A percentile compares a stretch with the other conserved stretches of the same genome.
Conservation (phyloP, 2,797 vertebrate species). For the Epinephelus coioides region DNA sequence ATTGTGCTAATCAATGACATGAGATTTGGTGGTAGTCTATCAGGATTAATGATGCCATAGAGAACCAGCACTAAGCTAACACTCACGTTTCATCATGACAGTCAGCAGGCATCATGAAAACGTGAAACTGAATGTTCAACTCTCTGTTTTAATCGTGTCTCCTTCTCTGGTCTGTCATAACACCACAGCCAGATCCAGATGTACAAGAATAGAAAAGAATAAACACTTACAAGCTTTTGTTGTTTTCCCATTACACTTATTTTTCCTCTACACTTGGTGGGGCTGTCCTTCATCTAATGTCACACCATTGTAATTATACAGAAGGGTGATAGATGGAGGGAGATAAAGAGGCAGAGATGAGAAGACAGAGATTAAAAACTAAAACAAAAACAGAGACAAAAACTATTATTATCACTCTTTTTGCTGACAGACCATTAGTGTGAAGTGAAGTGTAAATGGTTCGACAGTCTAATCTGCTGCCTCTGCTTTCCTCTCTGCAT, state of each 20-base stretch:
- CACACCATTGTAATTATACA: background rate
- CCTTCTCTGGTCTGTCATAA: background rate
- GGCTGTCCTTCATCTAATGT: constrained; percentile 39
- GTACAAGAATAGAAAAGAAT: background rate
- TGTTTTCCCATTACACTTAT: background rate
- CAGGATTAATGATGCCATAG: too few relatives aligned
- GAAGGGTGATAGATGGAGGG: background rate
- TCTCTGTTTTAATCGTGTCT: background rate
- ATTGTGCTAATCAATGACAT: too few relatives aligned
- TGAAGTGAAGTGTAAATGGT: constrained; percentile 34
- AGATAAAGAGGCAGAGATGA: background rate
- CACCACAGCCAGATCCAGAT: background rate
- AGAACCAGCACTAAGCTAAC: background rate
- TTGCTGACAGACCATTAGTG: constrained; percentile 31
- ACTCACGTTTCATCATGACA: background rate
- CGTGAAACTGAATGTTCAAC: background rate
- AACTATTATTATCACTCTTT: constrained; percentile 14
- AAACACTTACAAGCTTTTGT: background rate
- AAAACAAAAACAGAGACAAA: background rate
- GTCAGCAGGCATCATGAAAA: too few relatives aligned
- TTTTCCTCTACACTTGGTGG: constrained; percentile 17
- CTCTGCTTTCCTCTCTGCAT: background rate
- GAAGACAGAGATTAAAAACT: background rate
- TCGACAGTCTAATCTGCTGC: constrained; percentile 8
- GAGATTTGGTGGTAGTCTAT: too few relatives aligned